Base-by-base conservation (phyloP, 1,140 invertebrate genomes). In the Geopemphigus sp. region DNA sequence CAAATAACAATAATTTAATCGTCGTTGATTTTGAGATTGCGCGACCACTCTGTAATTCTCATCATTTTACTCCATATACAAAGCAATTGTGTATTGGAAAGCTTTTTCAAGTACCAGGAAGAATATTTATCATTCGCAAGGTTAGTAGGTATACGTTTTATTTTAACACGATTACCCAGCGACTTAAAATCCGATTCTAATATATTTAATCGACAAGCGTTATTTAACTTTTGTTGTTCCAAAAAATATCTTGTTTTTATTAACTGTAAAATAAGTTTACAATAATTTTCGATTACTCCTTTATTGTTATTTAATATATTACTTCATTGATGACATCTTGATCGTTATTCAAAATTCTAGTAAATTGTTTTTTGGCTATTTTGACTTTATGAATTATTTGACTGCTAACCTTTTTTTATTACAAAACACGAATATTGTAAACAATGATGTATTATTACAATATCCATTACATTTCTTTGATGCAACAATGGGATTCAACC, bases 41-140 rank as follows among this genome's bases (percentile, higher is more conserved):
- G 26, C 11, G 22, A 10, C 2, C 68, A 72, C 26, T 53, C n/a
- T 53, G 15, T 26, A 1, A 61, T 15, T 17, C 1, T 63, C 32
- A 29, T 54, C 8, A 72, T 72, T 5, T 72, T 72, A 3, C 50
- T 54, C 68, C 68, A 72, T 72, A 72, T 50, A 53, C 50, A 47
- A 50, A 29, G 29, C 53, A 72, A 72, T 17, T 26, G 24, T 72
- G n/a, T 22, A 29, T 54, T 17, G 19, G 17, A 29, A 32, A 72
- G 50, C 50, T 72, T 72, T 53, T 72, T 54, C 47, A 72, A 72
- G 10, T 54, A 54, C 50, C 68, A 54, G n/a, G 47, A 26, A 54
- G 68, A 17, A 72, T 72, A 72, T 26, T 54, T 54, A 54, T 66
- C n/a, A 24, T 54, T 19, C 54, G 68, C 19, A 14, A 14, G 22